phyloP scores from a whole-genome alignment of 2,113 vertebrate genomes.

The Thymallus thymallus region DNA sequence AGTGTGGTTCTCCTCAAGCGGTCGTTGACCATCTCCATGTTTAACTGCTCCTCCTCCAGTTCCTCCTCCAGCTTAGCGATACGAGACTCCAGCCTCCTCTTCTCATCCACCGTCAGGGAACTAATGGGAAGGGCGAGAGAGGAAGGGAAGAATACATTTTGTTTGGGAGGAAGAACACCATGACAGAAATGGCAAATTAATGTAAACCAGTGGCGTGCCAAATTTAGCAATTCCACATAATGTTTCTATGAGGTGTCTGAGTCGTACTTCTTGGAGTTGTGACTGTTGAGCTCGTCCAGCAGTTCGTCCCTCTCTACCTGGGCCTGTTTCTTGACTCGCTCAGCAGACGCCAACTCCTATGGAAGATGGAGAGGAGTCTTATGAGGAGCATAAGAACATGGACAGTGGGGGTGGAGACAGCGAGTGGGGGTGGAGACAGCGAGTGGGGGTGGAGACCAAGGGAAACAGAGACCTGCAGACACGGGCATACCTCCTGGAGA shows the following conservation, averaged over 20 bases:
- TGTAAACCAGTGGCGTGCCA: background rate
- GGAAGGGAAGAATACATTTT: background rate
- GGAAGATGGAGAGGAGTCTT: background rate
- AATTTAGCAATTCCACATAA: background rate
- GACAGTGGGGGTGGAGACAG: background rate
- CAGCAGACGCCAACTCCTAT: constrained; percentile 89
- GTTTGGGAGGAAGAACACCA: background rate
- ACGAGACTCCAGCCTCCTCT: constrained; percentile 87
- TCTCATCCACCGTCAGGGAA: constrained; percentile 77
- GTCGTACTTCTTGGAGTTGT: constrained; percentile 85
- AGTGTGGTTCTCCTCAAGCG: constrained; percentile 61
- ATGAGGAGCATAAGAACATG: background rate
- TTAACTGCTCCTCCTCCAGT: constrained; percentile 91
- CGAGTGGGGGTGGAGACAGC: background rate
- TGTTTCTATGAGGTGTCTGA: background rate
- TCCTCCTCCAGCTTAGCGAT: constrained; percentile 93
- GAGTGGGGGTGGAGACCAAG: background rate
- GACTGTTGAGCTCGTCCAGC: constrained; percentile 89
- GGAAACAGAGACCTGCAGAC: background rate
- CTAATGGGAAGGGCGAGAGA: constrained; percentile 40
- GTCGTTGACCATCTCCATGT: constrained; percentile 87
- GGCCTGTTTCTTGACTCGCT: constrained; percentile 85
- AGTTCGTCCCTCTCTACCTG: constrained; percentile 93
- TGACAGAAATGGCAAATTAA: too few species aligned
- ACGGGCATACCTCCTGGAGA: constrained; percentile 85